phyloP scores from a whole-genome alignment of 2,888 invertebrate species.

The Acleris cristana region DNA sequence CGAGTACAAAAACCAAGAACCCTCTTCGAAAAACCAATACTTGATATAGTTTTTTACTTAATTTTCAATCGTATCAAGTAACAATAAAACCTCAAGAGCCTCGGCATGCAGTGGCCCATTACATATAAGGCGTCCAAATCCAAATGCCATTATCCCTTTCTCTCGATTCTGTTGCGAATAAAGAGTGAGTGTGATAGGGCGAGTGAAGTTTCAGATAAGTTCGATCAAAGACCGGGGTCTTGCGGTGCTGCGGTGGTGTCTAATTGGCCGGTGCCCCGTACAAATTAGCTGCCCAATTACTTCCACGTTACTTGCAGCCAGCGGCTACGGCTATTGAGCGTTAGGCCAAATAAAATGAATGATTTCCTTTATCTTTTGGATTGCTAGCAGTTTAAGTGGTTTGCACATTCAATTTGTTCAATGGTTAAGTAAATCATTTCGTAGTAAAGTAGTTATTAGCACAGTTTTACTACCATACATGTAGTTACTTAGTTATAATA shows the following conservation, averaged over 20 bases:
- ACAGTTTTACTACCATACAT: too few relatives aligned
- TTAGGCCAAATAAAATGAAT: background rate
- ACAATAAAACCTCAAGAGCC: slow-evolving; percentile 26
- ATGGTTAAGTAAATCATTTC: background rate
- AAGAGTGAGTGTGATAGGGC: too few relatives aligned
- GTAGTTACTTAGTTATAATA: too few relatives aligned
- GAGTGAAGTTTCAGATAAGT: too few relatives aligned
- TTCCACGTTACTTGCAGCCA: slow-evolving; percentile 77
- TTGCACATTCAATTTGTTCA: too few relatives aligned
- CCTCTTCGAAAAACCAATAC: too few relatives aligned
- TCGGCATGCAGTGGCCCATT: too few relatives aligned
- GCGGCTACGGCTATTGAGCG: slow-evolving; percentile 71
- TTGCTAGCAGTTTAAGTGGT: too few relatives aligned
- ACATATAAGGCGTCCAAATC: too few relatives aligned
- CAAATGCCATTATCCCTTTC: too few relatives aligned
- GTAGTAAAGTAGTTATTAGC: background rate
- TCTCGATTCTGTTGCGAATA: too few relatives aligned
- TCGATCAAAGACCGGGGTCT: slow-evolving; percentile 1
- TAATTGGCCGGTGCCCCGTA: slow-evolving; percentile 60
- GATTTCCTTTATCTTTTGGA: background rate
- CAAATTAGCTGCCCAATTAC: slow-evolving; percentile 82
- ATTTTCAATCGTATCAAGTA: slow-evolving; percentile 27
- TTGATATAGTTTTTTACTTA: background rate
- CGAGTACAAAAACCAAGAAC: too few relatives aligned
- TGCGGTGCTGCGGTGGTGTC: slow-evolving; percentile 27